Base-by-base conservation (phyloP, 2,888 invertebrate genomes). In the Drepanosiphum platanoidis region DNA sequence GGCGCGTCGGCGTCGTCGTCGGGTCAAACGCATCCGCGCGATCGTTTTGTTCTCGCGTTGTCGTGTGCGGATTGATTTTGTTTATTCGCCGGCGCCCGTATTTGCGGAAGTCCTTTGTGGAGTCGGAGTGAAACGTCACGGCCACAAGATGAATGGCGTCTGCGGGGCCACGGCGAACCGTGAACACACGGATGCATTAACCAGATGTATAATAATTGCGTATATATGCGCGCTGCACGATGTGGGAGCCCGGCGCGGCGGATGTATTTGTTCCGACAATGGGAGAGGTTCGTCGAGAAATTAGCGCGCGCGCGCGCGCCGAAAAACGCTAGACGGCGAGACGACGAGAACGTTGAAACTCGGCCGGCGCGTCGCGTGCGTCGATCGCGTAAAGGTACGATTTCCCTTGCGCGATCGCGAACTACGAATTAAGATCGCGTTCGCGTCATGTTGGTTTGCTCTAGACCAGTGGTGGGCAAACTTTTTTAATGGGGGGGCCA, bases 31-130 rank as follows among this genome's bases (percentile, higher is more conserved):
- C 9, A n/a, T 61, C 61, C 61, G 61, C 61, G 61, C 7, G 27
- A 61, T 61, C 27, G n/a, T 61, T 61, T 18, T 7, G 58, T 58
- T 58, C 1, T n/a, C 22, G 68, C 18, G 68, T 68, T n/a, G 42
- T 27, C 27, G 27, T 77, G 15, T 8, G 64, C 13, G 18, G 42
- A 78, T 64, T 22, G 78, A 18, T 64, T 78, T 68, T 52, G 80
- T 27, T 46, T 34, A 34, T 52, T 34, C 52, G 13, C 3, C 22
- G 11, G 36, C 70, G 42, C 61, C 52, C 52, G 42, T 71, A 30
- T 81, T 71, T 58, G 81, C 22, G 71, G 58, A 81, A 81, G 58
- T 71, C 39, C 58, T 71, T 71, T 61, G 52, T 58, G 22, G 13
- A 58, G n/a, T 0, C 27, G 15, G n/a, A n/a, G 46, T 34, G 68